Evolutionary conservation across 2,888 invertebrate genomes (phyloP).

Genomic region (Isoperla grammatica): DNA sequence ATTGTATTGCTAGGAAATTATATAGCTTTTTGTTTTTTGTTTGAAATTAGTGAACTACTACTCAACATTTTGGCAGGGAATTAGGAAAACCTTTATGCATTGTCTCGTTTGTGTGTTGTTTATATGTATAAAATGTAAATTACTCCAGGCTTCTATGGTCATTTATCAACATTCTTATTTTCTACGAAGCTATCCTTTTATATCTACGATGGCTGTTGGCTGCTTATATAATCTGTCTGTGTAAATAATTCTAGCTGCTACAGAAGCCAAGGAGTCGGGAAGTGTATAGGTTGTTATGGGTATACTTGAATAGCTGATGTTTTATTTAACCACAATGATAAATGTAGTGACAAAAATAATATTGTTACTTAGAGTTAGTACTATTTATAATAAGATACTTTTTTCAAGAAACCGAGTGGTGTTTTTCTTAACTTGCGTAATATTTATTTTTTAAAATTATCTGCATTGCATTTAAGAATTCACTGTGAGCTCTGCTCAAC

Average conservation of each 20-base stretch:
- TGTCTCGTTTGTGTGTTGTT: constrained; percentile 7
- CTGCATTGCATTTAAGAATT: constrained; percentile 28
- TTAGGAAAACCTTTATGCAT: not conserved
- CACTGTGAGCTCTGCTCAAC: constrained; percentile 17
- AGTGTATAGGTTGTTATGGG: constrained; percentile 29
- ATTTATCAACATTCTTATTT: constrained; percentile 24
- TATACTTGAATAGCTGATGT: constrained; percentile 28
- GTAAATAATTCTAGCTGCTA: constrained; percentile 16
- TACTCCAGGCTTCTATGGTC: constrained; percentile 14
- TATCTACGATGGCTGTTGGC: constrained; percentile 21
- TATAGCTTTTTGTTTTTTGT: constrained; percentile 2
- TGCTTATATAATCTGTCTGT: not conserved
- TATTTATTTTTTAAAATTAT: constrained; percentile 30
- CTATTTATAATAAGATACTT: constrained; percentile 28
- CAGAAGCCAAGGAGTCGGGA: constrained; percentile 24
- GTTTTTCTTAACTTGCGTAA: constrained; percentile 28
- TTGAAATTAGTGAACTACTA: not conserved
- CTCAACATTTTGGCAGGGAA: not conserved
- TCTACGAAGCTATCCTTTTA: constrained; percentile 24
- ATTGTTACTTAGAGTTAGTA: constrained; percentile 31
- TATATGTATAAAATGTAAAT: constrained; percentile 23
- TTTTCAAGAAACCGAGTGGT: constrained; percentile 26
- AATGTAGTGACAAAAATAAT: constrained; percentile 28
- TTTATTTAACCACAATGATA: constrained; percentile 29
- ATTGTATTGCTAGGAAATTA: not conserved